Base-by-base conservation (phyloP, 2,797 vertebrate species). In the Manis pentadactyla region DNA sequence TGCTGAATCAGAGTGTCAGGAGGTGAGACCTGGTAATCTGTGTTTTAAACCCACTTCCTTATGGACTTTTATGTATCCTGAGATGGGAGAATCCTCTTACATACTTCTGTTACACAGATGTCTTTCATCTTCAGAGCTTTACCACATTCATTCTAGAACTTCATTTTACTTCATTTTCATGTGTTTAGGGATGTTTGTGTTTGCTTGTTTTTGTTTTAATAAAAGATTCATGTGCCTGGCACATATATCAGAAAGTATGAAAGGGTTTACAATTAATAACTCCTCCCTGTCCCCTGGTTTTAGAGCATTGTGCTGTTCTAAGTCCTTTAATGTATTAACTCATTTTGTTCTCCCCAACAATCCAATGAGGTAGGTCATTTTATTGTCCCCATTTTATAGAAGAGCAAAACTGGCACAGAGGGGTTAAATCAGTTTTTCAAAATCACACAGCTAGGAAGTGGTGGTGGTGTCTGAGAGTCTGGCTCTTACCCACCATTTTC, bases 111-210 rank as follows among this genome's bases (percentile, higher is more conserved):
- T 66, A 61, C 19, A 1, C 73, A 39, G 39, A 57, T 71, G 29
- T 42, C 15, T 63, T 92, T 92, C 34, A 18, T 84, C 46, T 82
- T 82, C 1, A 42, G 53, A 53, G 19, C 53, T 85, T 88, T 86
- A 19, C 75, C 31, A 37, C 7, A 29, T 51, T 68, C 23, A 66
- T 84, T 89, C 11, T 79, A 13, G 73, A 83, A 61, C 51, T 71
- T 78, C 25, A 51, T 55, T 81, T 95, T 37, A 83, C 13, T 87
- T 93, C 31, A 81, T 81, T 87, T 86, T 94, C 18, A 25, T 71
- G 4, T 74, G 19, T 66, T 91, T 95, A 39, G 14, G 13, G 34
- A 71, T 12, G 23, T 78, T 93, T 95, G 93, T 90, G 29, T 64
- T 84, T 87, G 42, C 51, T 85, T 57, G 25, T 2, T 42, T 90